These are phyloP conservation scores for Enteromius thamalakanensis DNA, from an alignment of 2,797 vertebrate genomes.

Conservation along the genomic window DNA sequence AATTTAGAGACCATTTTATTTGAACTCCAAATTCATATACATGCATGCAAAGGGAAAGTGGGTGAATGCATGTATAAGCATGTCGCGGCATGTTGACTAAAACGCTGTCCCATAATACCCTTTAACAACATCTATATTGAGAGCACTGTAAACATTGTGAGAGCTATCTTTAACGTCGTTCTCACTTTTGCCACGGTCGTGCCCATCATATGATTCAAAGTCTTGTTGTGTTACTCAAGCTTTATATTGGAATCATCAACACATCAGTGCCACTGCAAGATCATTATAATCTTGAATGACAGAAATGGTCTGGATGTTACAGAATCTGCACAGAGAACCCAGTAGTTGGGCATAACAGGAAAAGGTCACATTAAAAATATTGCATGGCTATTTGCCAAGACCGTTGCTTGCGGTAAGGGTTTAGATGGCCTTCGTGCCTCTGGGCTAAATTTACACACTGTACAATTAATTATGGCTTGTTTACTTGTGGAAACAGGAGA, in stretches of 20 bases:
- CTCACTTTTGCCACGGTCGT: slow-evolving; percentile 22
- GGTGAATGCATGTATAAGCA: slow-evolving; percentile 34
- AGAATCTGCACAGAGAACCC: slow-evolving; percentile 23
- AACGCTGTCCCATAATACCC: slow-evolving; percentile 24
- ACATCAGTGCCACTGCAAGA: slow-evolving; percentile 6
- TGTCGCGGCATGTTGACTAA: slow-evolving; percentile 44
- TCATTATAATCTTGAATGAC: slow-evolving; percentile 29
- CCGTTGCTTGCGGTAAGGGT: slow-evolving; percentile 56
- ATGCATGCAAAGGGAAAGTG: slow-evolving; percentile 5
- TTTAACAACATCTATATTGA: slow-evolving; percentile 38
- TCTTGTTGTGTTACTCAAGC: slow-evolving; percentile 21
- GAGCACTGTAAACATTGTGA: slow-evolving; percentile 36
- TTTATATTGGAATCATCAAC: slow-evolving; percentile 21
- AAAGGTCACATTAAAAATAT: slow-evolving; percentile 64
- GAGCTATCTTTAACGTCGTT: slow-evolving; percentile 27
- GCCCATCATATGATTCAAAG: slow-evolving; percentile 37
- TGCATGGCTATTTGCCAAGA: slow-evolving; percentile 60
- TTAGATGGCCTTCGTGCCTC: slow-evolving; percentile 58
- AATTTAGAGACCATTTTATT: not conserved
- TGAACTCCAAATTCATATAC: not conserved
- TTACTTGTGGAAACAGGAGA: slow-evolving; percentile 54
- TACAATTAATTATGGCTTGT: slow-evolving; percentile 58
- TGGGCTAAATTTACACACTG: slow-evolving; percentile 60
- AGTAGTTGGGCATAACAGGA: slow-evolving; percentile 34
- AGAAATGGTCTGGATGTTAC: slow-evolving; percentile 39